Percentiles rank a stretch among this genome's conserved stretches.
Evolutionary conservation across 2,113 vertebrate genomes (phyloP).

Genomic region (Mohoua ochrocephala): DNA sequence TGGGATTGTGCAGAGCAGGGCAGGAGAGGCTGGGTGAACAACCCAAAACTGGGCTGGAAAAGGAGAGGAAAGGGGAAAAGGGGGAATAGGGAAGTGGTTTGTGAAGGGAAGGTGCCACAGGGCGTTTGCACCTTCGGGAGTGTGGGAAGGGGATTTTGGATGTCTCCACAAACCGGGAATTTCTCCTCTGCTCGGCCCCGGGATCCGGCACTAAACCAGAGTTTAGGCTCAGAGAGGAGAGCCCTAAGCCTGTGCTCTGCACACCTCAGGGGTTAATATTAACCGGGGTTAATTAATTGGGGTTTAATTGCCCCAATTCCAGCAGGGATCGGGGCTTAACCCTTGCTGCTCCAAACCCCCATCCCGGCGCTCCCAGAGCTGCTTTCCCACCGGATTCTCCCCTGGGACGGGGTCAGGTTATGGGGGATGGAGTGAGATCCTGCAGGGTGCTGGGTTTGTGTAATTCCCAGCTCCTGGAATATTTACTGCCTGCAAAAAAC

Average conservation of each 20-base stretch:
- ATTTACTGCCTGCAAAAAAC: not conserved
- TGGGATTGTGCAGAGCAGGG: not conserved
- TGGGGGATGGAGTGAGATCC: not conserved
- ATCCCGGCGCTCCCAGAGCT: not conserved
- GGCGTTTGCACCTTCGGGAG: not conserved
- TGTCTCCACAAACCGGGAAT: not conserved
- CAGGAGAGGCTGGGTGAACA: too few species aligned
- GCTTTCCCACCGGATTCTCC: not conserved
- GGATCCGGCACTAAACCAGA: not conserved
- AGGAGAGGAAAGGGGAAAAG: not conserved
- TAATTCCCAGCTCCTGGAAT: not conserved
- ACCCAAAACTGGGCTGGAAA: fast-evolving
- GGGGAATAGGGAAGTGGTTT: not conserved
- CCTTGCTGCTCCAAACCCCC: not conserved
- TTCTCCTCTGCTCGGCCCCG: not conserved
- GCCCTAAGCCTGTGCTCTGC: too few species aligned
- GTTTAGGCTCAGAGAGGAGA: not conserved
- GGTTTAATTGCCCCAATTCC: not conserved
- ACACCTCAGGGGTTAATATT: not conserved
- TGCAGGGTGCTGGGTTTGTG: not conserved
- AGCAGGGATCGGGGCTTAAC: not conserved
- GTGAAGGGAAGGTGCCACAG: not conserved
- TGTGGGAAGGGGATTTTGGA: too few species aligned
- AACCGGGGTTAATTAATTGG: not conserved
- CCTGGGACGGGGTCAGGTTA: not conserved